Percentiles rank a stretch among this genome's conserved stretches.
These are phyloP conservation scores for Anguilla marmorata DNA, from an alignment of 2,797 vertebrate genomes.

Conservation along the genomic window DNA sequence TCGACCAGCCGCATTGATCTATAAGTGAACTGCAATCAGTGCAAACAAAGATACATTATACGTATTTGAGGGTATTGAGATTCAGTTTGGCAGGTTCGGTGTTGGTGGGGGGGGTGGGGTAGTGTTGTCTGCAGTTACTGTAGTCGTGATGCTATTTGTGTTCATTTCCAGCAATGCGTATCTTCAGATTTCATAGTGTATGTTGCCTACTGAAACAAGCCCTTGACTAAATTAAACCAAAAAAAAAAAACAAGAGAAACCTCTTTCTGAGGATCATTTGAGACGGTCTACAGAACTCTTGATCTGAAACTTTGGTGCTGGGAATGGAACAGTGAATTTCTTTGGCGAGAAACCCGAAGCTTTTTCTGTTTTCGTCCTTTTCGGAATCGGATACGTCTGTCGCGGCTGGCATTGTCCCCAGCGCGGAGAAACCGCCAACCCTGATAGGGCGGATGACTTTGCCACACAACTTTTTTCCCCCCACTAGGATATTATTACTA, in stretches of 20 bases:
- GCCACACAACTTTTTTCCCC: background rate
- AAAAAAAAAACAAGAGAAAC: background rate
- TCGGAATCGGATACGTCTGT: background rate
- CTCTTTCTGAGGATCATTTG: background rate
- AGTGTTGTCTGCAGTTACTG: background rate
- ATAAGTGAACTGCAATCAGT: slow-evolving; percentile 72
- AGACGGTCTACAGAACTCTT: background rate
- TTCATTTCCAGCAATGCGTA: background rate
- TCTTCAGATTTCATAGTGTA: background rate
- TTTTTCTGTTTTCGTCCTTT: background rate
- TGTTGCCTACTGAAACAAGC: background rate
- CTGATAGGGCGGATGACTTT: background rate
- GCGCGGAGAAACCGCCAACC: background rate
- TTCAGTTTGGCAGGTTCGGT: background rate
- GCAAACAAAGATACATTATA: slow-evolving; percentile 76
- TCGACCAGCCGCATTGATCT: slow-evolving; percentile 73
- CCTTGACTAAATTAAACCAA: background rate
- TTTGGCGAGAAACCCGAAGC: background rate
- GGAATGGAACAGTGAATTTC: background rate
- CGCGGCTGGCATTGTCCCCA: background rate
- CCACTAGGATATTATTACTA: background rate
- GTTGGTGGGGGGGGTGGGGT: background rate
- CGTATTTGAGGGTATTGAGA: slow-evolving; percentile 40
- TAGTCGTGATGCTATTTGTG: background rate
- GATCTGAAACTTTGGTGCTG: background rate